Conservation (phyloP, 2,113 vertebrate genomes). For the Hypanus sabinus region DNA sequence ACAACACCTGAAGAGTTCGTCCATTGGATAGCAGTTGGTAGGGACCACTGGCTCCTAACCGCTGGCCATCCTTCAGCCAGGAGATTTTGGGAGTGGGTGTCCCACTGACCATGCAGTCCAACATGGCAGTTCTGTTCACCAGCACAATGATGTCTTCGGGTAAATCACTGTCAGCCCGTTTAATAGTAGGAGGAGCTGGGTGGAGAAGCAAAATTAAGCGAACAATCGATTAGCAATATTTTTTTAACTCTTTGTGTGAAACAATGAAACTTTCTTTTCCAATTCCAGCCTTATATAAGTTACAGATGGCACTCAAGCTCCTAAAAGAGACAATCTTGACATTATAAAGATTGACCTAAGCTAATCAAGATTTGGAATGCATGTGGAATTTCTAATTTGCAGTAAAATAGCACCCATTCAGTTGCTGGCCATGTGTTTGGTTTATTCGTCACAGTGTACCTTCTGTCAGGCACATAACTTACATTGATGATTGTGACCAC, state of each 20-base stretch:
- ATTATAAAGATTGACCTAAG: neutral
- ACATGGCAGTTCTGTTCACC: constrained; percentile 55
- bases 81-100: constrained; percentile 70
- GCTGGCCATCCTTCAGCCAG: constrained; percentile 79
- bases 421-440: neutral
- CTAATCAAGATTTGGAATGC: neutral
- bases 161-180: constrained; percentile 56
- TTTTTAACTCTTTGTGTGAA: neutral
- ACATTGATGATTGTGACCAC: neutral
- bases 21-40: constrained; percentile 64
- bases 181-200: constrained; percentile 78
- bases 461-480: neutral
- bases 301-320: neutral
- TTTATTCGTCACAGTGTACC: neutral
- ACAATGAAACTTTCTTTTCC: neutral
- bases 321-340: neutral
- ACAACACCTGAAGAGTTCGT: constrained; percentile 72
- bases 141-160: constrained; percentile 76
- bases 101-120: constrained; percentile 75
- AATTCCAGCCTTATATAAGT: neutral
- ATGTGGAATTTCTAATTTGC: neutral
- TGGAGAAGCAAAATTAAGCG: constrained; percentile 19
- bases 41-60: constrained; percentile 53
- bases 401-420: neutral
- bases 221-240: neutral